These are phyloP conservation scores for Aphidoletes aphidimyza DNA, from an alignment of 2,888 invertebrate species.

Conservation along the genomic window DNA sequence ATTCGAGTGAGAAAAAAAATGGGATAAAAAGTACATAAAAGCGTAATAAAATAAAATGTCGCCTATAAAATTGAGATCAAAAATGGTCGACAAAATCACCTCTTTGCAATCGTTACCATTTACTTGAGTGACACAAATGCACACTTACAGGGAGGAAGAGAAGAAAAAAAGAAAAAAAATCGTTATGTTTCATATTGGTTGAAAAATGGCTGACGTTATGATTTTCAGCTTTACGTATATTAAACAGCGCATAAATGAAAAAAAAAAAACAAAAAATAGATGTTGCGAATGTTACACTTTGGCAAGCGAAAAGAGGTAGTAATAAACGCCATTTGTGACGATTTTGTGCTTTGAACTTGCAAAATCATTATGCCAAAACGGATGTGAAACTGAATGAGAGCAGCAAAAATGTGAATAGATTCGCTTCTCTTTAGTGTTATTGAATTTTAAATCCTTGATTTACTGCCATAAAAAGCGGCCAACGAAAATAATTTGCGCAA, in stretches of 20 bases:
- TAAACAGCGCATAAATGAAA: neutral
- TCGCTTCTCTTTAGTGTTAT: neutral
- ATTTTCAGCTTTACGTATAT: neutral
- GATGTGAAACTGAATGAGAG: neutral
- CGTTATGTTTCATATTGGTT: too few relatives aligned
- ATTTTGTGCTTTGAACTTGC: neutral
- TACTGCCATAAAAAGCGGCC: conserved; percentile 6
- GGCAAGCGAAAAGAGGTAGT: neutral
- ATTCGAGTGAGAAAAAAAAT: too few relatives aligned
- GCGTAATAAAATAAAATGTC: conserved; percentile 50
- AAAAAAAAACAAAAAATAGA: too few relatives aligned
- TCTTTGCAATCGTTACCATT: neutral
- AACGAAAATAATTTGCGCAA: neutral
- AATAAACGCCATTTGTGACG: conserved; percentile 12
- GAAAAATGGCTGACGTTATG: conserved; percentile 25
- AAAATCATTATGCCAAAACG: neutral
- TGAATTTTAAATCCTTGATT: conserved; percentile 43
- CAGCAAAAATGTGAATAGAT: neutral
- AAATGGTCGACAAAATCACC: conserved; percentile 47
- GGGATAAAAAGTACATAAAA: neutral
- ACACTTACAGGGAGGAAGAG: too few relatives aligned
- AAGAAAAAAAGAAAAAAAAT: too few relatives aligned
- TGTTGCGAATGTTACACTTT: neutral
- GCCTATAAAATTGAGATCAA: neutral
- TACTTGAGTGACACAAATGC: neutral